phyloP scores from a whole-genome alignment of 2,888 invertebrate species.

The Rotaria macrura region DNA sequence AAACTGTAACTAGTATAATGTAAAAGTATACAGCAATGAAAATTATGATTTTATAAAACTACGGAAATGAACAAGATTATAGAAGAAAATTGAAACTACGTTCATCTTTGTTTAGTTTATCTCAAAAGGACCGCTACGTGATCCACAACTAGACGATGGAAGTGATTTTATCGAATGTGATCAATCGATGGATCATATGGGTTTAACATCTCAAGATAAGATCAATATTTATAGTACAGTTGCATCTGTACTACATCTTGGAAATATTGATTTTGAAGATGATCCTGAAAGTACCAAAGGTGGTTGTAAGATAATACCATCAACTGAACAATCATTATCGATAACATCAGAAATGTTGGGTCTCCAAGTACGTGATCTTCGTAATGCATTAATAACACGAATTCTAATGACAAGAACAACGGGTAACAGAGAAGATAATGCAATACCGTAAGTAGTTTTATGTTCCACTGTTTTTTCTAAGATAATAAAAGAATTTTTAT shows the following conservation, averaged over 20 bases:
- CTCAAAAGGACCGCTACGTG: constrained; percentile 63
- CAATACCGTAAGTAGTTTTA: not conserved
- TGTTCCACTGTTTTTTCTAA: too few species aligned
- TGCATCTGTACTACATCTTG: constrained; percentile 82
- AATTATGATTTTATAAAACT: too few species aligned
- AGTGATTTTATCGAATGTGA: constrained; percentile 74
- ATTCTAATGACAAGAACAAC: constrained; percentile 50
- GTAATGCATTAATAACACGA: constrained; percentile 72
- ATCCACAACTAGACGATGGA: constrained; percentile 81
- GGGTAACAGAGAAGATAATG: not conserved
- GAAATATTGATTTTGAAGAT: constrained; percentile 88
- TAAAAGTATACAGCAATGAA: too few species aligned
- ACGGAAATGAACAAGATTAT: too few species aligned
- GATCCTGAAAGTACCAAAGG: constrained; percentile 63
- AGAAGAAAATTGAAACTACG: too few species aligned
- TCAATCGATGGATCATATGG: constrained; percentile 64
- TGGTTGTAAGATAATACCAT: constrained; percentile 49
- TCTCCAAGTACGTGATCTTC: constrained; percentile 66
- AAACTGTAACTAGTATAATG: too few species aligned
- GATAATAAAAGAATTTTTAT: too few species aligned
- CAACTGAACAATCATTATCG: constrained; percentile 60
- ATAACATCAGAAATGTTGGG: constrained; percentile 63
- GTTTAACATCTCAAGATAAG: constrained; percentile 64
- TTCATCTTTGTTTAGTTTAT: not conserved
- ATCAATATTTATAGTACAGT: constrained; percentile 73